A percentile compares a stretch with the other conserved stretches of the same genome.
Evolutionary conservation across 2,113 vertebrate species (phyloP).

Genomic region (Poeciliopsis prolifica): DNA sequence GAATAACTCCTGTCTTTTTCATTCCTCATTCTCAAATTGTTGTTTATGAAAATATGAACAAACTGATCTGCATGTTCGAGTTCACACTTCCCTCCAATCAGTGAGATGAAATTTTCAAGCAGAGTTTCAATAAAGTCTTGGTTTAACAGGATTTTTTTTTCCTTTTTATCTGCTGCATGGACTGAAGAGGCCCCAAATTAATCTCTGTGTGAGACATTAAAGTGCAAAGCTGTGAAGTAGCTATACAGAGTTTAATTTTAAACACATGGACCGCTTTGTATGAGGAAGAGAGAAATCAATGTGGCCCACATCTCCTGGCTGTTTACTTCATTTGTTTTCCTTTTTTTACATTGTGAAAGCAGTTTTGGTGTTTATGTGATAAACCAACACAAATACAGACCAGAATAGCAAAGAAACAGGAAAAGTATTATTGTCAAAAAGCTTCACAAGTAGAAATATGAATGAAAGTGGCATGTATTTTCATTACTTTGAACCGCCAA

Average conservation of each 20-base stretch:
- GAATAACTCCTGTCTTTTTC: not conserved
- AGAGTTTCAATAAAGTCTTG: constrained; percentile 10
- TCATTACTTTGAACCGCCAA: not conserved
- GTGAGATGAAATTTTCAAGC: not conserved
- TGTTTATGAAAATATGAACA: not conserved
- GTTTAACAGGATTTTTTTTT: constrained; percentile 3
- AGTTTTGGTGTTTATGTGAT: not conserved
- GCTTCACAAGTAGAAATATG: not conserved
- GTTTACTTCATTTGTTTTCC: not conserved
- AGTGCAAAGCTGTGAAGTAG: constrained; percentile 24
- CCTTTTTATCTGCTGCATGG: not conserved
- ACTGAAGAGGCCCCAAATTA: constrained; percentile 4
- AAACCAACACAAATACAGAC: not conserved
- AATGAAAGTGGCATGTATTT: not conserved
- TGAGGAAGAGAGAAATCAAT: not conserved
- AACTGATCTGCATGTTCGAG: constrained; percentile 15
- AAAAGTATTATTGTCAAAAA: too few relatives aligned
- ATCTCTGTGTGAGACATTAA: constrained; percentile 1
- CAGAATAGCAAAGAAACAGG: too few relatives aligned
- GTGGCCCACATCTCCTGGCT: not conserved
- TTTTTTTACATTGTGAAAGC: not conserved
- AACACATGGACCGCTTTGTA: not conserved
- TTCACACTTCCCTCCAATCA: constrained; percentile 2
- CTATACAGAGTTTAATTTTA: constrained; percentile 1
- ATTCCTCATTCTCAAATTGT: not conserved